A percentile compares a stretch with the other conserved stretches of the same genome.
Conservation (phyloP, 2,113 vertebrate species). For the Oncorhynchus masou region DNA sequence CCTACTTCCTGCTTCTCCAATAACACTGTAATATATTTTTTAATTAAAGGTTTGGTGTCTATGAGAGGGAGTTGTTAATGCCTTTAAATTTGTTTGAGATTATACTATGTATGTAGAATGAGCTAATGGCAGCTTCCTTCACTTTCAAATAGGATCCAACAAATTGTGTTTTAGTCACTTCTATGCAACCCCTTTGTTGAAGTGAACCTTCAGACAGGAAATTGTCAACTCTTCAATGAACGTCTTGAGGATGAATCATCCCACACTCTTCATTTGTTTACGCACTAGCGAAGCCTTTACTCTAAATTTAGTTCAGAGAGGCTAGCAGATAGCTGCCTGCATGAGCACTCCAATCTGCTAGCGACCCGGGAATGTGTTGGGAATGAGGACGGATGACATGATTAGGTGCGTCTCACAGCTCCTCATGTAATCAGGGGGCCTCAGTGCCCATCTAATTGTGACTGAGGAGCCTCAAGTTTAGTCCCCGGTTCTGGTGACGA, state of each 20-base stretch:
- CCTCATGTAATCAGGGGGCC: constrained; percentile 37
- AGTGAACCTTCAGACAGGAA: background rate
- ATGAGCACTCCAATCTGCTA: background rate
- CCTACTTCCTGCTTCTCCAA: background rate
- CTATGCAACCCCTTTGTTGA: no score
- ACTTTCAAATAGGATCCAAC: no score
- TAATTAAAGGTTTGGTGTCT: constrained; percentile 9
- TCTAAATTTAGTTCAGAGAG: background rate
- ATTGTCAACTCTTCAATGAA: background rate
- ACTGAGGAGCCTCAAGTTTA: constrained; percentile 4
- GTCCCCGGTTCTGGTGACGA: background rate
- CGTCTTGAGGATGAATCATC: no score
- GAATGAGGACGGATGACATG: constrained; percentile 22
- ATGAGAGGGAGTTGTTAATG: background rate
- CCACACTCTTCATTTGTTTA: no score
- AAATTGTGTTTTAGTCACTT: no score
- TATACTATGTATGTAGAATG: background rate
- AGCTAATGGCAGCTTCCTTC: no score
- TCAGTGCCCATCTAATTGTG: constrained; percentile 29
- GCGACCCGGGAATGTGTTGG: constrained; percentile 2
- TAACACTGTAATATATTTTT: constrained; percentile 14
- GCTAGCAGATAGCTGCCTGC: no score
- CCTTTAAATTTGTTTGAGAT: constrained; percentile 2
- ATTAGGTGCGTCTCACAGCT: constrained; percentile 28
- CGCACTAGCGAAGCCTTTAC: background rate